Evolutionary conservation across 2,797 vertebrate species (phyloP), one percentile per base, ranked within the genome.

Genomic region (Euphonia xanthogaster): DNA sequence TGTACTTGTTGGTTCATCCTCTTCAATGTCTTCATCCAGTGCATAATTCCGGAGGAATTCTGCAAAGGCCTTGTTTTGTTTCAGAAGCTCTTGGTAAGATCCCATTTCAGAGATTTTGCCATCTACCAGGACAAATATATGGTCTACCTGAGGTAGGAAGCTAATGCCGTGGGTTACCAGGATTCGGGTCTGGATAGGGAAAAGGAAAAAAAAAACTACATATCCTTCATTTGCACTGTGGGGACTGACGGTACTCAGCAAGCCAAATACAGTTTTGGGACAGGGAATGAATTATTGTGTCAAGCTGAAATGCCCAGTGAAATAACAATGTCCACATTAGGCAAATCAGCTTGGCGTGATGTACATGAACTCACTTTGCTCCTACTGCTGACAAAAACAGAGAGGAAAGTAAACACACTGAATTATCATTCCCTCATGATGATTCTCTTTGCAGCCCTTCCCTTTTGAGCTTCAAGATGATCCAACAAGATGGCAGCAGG

Each of bases 61-160:
- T 2, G 99, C 99, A 24, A 99, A 99, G 76, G 98, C 97, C 18
- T 98, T 98, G 2, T 99, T 98, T 90, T 98, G 98, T 23, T 98
- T 97, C 90, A 99, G 97, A 92, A 99, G 98, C 31, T 98, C 98
- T 78, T 99, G 98, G 93, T 99, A 99, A 84, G 99, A 99, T 75
- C 99, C 99, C 98, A 98, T 98, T 96, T 99, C 99, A 2, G 99
- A 99, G 91, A 99, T 98, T 57, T 96, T 97, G 31, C 99, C 99
- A 0, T 99, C 98, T 94, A 99, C 98, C 35, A 99, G 95, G 81
- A 99, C 99, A 84, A 99, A 65, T 55, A 99, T 98, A 75, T 98
- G 98, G 88, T 99, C 98, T 39, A 99, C 98, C 97, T 99, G 99
- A 47, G 99, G 98, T 95, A 99, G 98, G 98, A 99, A 99, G 97